These are phyloP conservation scores for Dryocosmus kuriphilus DNA, from an alignment of 2,888 invertebrate genomes.

Conservation along the genomic window DNA sequence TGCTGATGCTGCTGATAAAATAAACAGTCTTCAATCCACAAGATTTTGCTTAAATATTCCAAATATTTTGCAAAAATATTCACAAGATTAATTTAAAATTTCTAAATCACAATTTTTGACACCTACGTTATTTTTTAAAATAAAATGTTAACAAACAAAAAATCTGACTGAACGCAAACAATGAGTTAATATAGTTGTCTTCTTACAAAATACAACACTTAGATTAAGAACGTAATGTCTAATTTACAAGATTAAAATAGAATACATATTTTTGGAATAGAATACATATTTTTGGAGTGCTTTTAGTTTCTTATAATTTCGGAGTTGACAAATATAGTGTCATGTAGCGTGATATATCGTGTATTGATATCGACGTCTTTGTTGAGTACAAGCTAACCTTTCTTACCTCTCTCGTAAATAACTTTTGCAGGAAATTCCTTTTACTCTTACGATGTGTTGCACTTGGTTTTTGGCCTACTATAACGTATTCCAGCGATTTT, in stretches of 20 bases:
- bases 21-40: neutral
- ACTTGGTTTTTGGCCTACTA: conserved; percentile 72
- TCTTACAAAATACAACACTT: neutral
- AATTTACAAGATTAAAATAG: neutral
- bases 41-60: neutral
- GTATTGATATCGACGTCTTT: conserved; percentile 21
- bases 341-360: conserved; percentile 10
- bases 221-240: neutral
- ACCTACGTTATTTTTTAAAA: neutral
- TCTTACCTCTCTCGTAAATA: conserved; percentile 83
- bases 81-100: neutral
- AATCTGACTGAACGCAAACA: neutral
- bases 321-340: neutral
- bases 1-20: neutral
- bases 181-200: neutral
- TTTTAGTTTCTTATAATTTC: neutral
- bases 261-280: neutral
- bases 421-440: conserved; percentile 78
- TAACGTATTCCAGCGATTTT: conserved; percentile 69
- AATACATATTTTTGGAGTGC: neutral
- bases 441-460: conserved; percentile 65
- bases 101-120: neutral
- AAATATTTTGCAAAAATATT: neutral
- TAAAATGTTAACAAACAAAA: neutral
- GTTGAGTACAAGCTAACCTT: conserved; percentile 60